Evolutionary conservation across 2,113 vertebrate genomes (phyloP).

Genomic region (Centropus bengalensis): DNA sequence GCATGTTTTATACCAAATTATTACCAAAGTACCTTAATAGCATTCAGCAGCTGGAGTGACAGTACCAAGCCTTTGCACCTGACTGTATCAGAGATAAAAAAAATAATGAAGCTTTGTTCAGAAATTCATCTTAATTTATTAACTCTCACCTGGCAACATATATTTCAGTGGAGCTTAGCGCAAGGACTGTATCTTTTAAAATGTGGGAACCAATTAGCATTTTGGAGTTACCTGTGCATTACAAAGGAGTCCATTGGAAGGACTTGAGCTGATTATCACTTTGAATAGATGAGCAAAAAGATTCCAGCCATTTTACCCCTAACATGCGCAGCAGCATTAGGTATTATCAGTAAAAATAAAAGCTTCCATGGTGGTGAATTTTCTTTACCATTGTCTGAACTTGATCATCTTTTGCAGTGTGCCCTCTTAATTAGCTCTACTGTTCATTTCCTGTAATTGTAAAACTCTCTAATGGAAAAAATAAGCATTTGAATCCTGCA

Average conservation of each 20-base stretch:
- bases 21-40: not conserved
- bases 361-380: not conserved
- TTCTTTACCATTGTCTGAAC: not conserved
- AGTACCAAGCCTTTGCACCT: not conserved
- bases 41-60: not conserved
- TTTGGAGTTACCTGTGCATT: not conserved
- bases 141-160: not conserved
- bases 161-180: not conserved
- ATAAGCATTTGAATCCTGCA: not conserved
- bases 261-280: not conserved
- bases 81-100: not conserved
- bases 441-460: not conserved
- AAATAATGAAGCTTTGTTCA: not conserved
- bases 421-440: not conserved
- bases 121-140: not conserved
- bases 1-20: accelerated
- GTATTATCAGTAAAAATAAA: not conserved
- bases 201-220: not conserved
- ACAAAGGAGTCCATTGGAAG: not conserved
- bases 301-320: not conserved
- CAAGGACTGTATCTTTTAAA: not conserved
- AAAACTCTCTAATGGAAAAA: not conserved
- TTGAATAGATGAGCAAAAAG: not conserved
- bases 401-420: not conserved
- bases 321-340: not conserved